Conservation (phyloP, 2,797 vertebrate species). For the Cossypha dichroa region DNA sequence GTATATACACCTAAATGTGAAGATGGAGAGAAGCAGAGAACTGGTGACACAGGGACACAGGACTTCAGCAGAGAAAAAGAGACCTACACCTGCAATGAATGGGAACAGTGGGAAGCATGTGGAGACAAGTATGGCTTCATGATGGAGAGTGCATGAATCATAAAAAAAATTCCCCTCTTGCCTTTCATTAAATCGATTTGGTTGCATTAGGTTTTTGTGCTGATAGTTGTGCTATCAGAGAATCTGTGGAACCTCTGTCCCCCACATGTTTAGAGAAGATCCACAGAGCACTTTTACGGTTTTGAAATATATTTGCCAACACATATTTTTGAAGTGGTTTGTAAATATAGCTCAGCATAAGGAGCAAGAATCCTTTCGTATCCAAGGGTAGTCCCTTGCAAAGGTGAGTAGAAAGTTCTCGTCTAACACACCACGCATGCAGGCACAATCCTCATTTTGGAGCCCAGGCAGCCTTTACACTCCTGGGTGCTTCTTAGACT, state of each 20-base stretch:
- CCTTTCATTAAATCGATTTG: not conserved
- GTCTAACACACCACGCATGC: not conserved
- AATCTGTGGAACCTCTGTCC: not conserved
- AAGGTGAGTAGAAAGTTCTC: not conserved
- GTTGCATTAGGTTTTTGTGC: not conserved
- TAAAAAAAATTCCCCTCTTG: not conserved
- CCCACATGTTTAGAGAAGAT: not conserved
- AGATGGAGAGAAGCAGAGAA: not conserved
- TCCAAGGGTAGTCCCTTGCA: not conserved
- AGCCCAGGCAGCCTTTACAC: not conserved
- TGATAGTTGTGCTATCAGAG: not conserved
- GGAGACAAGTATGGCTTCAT: not conserved
- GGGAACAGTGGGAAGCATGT: not conserved
- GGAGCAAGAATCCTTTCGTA: not conserved
- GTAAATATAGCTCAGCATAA: not conserved
- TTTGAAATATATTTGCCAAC: not conserved
- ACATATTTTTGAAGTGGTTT: not conserved
- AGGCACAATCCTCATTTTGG: not conserved
- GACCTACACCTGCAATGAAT: fast-evolving
- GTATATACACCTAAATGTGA: not conserved
- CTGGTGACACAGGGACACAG: not conserved
- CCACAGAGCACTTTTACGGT: not conserved
- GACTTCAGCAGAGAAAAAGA: not conserved
- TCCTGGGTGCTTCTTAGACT: not conserved
- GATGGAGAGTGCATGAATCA: not conserved